Conservation (phyloP, 37 sponge, comb jelly and placozoan species). For the Eunapius fragilis region DNA sequence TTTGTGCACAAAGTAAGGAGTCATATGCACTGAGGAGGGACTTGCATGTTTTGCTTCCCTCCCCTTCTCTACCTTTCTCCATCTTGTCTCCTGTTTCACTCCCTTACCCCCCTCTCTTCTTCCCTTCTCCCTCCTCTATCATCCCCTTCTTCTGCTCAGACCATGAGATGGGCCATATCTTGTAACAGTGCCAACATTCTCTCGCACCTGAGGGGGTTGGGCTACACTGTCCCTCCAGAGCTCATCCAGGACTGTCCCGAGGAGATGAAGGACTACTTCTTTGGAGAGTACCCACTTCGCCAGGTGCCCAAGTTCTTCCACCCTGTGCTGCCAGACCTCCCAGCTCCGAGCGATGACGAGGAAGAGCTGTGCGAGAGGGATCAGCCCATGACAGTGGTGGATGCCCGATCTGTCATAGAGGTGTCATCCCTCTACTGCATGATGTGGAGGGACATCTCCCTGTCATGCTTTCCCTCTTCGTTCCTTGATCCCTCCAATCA, state of each 20-base stretch:
- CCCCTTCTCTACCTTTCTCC: too few species aligned
- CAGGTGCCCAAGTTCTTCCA: conserved; percentile 34
- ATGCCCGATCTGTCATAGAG: conserved; percentile 36
- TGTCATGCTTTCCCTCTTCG: conserved; percentile 10
- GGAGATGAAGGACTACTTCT: conserved; percentile 34
- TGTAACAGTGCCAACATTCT: conserved; percentile 51
- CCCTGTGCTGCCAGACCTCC: not conserved
- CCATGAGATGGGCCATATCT: conserved; percentile 65
- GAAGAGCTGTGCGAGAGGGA: conserved; percentile 19
- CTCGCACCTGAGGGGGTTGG: conserved; percentile 51
- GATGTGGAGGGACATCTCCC: conserved; percentile 58
- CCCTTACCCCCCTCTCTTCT: too few species aligned
- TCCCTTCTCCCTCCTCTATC: too few species aligned
- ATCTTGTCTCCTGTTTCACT: too few species aligned
- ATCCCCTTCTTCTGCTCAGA: conserved; percentile 5
- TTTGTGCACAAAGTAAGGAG: conserved; percentile 59
- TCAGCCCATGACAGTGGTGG: conserved; percentile 34
- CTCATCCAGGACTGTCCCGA: conserved; percentile 33
- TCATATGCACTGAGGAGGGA: too few species aligned
- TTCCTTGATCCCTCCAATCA: conserved; percentile 17
- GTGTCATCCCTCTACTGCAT: conserved; percentile 39
- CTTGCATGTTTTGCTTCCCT: too few species aligned
- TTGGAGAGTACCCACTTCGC: conserved; percentile 46
- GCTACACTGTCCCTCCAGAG: conserved; percentile 53
- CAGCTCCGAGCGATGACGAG: conserved; percentile 2